Conservation (phyloP, 1,140 invertebrate species). For the Lepidostoma basale region DNA sequence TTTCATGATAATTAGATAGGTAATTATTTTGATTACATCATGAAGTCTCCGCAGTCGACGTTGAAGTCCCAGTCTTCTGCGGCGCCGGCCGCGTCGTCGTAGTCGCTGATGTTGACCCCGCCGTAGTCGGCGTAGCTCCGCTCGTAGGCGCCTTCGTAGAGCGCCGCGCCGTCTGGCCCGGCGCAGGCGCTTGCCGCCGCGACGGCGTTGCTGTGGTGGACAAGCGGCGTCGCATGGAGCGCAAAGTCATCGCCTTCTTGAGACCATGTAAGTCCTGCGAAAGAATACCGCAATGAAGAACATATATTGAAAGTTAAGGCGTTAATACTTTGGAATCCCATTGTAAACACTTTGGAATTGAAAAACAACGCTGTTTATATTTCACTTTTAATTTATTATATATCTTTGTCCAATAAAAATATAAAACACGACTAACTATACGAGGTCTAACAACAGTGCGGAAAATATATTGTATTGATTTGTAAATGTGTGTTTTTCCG, state of each 20-base stretch:
- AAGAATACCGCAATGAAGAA: too few species aligned
- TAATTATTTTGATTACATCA: slow-evolving; percentile 59
- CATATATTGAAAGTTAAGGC: too few species aligned
- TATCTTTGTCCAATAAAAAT: too few species aligned
- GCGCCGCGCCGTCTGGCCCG: slow-evolving; percentile 59
- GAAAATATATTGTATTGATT: too few species aligned
- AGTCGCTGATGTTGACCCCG: slow-evolving; percentile 59
- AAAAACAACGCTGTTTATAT: too few species aligned
- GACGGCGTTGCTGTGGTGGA: slow-evolving; percentile 65
- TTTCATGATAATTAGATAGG: background rate
- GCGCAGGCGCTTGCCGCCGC: slow-evolving; percentile 57
- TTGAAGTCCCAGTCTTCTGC: slow-evolving; percentile 68
- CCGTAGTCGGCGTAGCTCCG: slow-evolving; percentile 63
- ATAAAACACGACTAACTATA: too few species aligned
- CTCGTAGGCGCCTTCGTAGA: slow-evolving; percentile 66
- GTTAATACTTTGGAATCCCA: too few species aligned
- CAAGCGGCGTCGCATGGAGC: slow-evolving; percentile 65
- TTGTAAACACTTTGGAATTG: too few species aligned
- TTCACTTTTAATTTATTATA: too few species aligned
- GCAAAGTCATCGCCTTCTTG: slow-evolving; percentile 67
- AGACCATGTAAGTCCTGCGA: slow-evolving; percentile 64
- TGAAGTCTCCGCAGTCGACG: slow-evolving; percentile 67
- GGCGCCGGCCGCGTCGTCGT: slow-evolving; percentile 58
- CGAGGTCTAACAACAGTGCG: too few species aligned
- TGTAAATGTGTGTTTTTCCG: too few species aligned